Evolutionary conservation across 2,113 vertebrate species (phyloP), one percentile per base, ranked within the genome.

Genomic region (Globicephala melas): DNA sequence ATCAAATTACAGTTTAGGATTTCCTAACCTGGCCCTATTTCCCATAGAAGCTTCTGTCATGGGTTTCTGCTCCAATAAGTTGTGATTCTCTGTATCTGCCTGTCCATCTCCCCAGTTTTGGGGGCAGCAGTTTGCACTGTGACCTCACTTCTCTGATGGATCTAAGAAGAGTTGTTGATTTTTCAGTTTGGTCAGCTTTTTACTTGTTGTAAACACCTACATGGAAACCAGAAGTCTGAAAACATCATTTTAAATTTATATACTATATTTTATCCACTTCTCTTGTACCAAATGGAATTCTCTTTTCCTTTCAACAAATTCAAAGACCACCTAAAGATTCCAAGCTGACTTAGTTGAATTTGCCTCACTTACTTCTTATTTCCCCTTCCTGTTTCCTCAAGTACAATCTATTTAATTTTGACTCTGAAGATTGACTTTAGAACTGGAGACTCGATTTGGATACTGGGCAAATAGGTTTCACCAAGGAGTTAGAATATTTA

Each of bases 301-400:
- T 74, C 23, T 93, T 85, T 83, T 74, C 84, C 53, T 82, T 88
- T 23, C 50, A 92, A 82, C 31, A 96, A 86, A 89, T 47, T 77
- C 20, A 67, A 94, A 92, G 60, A 74, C 6, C 12, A 60, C n/a
- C 28, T 53, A 77, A 91, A 71, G 31, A 92, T 85, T 70, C n/a
- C 55, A 87, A 79, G 6, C 28, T 58, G 31, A 91, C 47, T 14
- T 73, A 21, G 25, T 21, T 93, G 80, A 83, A 77, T 79, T 67
- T 62, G 50, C 18, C 21, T 84, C 21, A 33, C 3, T 53, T 77
- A 63, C 25, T 38, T 95, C 76, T 90, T 62, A 77, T 70, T 68
- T 77, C 36, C n/a, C 23, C 9, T 20, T 70, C 21, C 73, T 91
- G 28, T 55, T 92, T 91, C 50, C 6, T 50, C 7, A 84, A 92